Base-by-base conservation (phyloP, 2,888 invertebrate genomes). In the Chymomyza amoena region DNA sequence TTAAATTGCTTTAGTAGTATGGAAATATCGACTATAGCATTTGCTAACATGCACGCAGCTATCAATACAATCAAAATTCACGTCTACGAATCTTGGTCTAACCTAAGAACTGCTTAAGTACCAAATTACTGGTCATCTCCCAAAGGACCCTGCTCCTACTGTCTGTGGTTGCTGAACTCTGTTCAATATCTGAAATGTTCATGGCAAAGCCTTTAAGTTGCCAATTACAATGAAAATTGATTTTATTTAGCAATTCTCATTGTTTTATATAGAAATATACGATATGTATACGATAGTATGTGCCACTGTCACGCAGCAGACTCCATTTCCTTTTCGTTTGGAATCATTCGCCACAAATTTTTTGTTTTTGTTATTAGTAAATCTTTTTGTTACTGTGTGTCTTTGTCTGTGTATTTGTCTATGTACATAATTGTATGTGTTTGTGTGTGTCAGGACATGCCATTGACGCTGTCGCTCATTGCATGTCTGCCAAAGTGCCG, bases 191-290 rank as follows among this genome's bases (percentile, higher is more conserved):
- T 73, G 67, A 73, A 78, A 70, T 78, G 73, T 66, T 67, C 71
- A n/a, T 6, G 25, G 67, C 73, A 80, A 84, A 83, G 78, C 84
- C 87, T 80, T 87, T 81, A 84, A 84, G 80, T 76, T 78, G 76
- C 75, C 84, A 83, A 84, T 83, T 83, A 84, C 87, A 84, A 81
- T 80, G 80, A 80, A 82, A 83, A 83, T 84, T 75, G 84, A 76
- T 80, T 83, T 84, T 87, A 76, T 85, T 79, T 78, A 70, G 69
- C 61, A 15, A 45, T 20, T 5, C 45, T 39, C 70, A 73, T 70
- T 75, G 61, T 64, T 68, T 45, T 60, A 54, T 45, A 13, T 45
- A 61, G 13, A 16, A 18, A 60, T 16, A 45, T 32, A 7, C 7
- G n/a, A 32, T 32, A 32, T 32, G 9, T 6, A 60, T 28, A 39